Conservation (phyloP, 2,888 invertebrate genomes). For the Melanargia galathea region DNA sequence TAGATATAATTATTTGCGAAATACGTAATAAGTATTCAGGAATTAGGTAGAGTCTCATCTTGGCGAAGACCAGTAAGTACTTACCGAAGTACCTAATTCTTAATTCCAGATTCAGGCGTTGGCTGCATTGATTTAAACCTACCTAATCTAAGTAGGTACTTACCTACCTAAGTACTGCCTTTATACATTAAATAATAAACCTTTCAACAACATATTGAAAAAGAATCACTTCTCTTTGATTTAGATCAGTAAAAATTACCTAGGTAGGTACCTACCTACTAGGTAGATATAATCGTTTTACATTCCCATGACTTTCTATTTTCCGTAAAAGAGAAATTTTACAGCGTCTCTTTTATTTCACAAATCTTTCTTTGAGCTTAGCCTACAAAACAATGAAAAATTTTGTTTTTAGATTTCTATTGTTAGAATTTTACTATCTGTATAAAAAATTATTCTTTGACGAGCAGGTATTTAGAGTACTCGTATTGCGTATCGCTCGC, state of each 20-base stretch:
- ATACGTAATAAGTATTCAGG: too few relatives aligned
- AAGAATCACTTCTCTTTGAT: neutral
- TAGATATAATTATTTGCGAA: too few relatives aligned
- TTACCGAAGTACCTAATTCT: too few relatives aligned
- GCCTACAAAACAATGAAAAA: constrained; percentile 22
- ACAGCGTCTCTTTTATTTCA: constrained; percentile 17
- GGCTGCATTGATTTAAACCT: too few relatives aligned
- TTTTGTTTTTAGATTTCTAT: constrained; percentile 24
- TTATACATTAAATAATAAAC: neutral
- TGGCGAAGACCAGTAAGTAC: too few relatives aligned
- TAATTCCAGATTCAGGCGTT: too few relatives aligned
- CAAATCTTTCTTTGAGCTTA: constrained; percentile 19
- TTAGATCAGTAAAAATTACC: neutral
- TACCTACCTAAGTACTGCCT: too few relatives aligned
- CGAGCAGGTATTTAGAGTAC: constrained; percentile 23
- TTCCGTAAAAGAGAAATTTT: constrained; percentile 32
- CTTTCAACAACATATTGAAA: neutral
- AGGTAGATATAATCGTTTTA: neutral
- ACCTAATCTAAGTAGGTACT: too few relatives aligned
- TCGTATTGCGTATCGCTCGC: constrained; percentile 16
- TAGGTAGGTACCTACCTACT: neutral
- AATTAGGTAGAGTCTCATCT: too few relatives aligned
- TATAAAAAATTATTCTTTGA: constrained; percentile 27
- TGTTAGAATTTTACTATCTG: constrained; percentile 29
- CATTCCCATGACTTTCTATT: constrained; percentile 32